Percentiles rank a stretch among this genome's conserved stretches.
These are phyloP conservation scores for Ivindomyrus marchei DNA, from an alignment of 2,113 vertebrate genomes.

Conservation along the genomic window DNA sequence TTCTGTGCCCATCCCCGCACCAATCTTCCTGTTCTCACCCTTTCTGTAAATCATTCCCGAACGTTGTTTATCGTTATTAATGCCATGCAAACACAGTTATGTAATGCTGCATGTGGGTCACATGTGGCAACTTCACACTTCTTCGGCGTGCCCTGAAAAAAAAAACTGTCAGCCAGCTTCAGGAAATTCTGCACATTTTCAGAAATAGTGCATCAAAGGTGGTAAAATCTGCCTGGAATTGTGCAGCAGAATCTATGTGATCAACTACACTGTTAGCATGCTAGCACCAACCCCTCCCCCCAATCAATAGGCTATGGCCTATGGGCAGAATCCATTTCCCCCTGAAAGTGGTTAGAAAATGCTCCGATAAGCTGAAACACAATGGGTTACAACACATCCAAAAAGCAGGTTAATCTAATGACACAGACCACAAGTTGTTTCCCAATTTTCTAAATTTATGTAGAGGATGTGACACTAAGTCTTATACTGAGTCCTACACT, in stretches of 20 bases:
- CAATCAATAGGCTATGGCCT: neutral
- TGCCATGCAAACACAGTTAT: neutral
- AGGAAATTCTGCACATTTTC: neutral
- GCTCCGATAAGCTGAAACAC: neutral
- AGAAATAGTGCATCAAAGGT: neutral
- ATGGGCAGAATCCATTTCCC: neutral
- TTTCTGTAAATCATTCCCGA: neutral
- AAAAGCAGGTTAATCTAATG: neutral
- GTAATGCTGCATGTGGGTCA: neutral
- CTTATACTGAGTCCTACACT: neutral
- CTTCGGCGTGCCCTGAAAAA: neutral
- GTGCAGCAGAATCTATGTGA: neutral
- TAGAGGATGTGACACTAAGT: neutral
- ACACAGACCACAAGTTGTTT: neutral
- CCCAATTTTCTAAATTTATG: neutral
- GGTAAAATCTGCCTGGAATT: neutral
- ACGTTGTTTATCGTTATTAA: neutral
- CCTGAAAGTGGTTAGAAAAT: neutral
- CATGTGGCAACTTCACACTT: neutral
- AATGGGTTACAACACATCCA: neutral
- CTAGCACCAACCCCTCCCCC: neutral
- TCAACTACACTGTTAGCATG: neutral
- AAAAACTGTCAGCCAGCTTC: neutral
- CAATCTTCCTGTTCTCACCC: neutral
- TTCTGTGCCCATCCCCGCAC: neutral